These are phyloP conservation scores for Accipiter virgatus DNA, from an alignment of 2,113 vertebrate genomes.

Conservation along the genomic window DNA sequence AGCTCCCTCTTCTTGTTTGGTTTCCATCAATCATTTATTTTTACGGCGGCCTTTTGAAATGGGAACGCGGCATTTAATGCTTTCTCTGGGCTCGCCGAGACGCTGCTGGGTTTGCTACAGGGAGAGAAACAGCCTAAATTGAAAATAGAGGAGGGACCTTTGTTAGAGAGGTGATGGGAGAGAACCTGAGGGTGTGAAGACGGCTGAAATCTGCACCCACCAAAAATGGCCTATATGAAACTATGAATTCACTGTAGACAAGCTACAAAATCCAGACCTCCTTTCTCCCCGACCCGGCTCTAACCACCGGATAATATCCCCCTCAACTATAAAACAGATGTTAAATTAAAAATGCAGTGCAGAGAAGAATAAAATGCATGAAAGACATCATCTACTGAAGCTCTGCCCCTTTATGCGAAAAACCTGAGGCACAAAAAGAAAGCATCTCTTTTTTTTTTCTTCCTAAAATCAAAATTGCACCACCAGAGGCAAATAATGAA, in stretches of 20 bases:
- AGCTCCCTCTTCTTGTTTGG: neutral
- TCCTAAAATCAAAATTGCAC: neutral
- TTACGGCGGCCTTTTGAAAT: fast-evolving
- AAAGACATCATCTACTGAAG: neutral
- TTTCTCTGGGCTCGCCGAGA: neutral
- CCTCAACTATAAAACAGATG: neutral
- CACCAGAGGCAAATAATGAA: neutral
- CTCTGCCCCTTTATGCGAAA: neutral
- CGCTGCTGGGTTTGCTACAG: neutral
- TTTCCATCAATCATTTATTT: neutral
- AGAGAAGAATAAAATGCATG: neutral
- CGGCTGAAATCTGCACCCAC: neutral
- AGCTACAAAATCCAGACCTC: neutral
- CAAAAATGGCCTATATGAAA: neutral
- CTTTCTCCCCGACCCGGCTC: neutral
- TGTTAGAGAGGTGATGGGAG: neutral
- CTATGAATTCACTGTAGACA: neutral
- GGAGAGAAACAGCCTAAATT: neutral
- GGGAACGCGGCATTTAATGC: neutral
- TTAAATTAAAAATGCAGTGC: neutral
- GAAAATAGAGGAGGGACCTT: neutral
- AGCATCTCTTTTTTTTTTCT: neutral
- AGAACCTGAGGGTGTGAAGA: neutral
- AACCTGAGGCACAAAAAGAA: neutral
- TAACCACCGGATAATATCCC: neutral